Conservation (phyloP, 1,140 invertebrate genomes). For the Helicoverpa zea region DNA sequence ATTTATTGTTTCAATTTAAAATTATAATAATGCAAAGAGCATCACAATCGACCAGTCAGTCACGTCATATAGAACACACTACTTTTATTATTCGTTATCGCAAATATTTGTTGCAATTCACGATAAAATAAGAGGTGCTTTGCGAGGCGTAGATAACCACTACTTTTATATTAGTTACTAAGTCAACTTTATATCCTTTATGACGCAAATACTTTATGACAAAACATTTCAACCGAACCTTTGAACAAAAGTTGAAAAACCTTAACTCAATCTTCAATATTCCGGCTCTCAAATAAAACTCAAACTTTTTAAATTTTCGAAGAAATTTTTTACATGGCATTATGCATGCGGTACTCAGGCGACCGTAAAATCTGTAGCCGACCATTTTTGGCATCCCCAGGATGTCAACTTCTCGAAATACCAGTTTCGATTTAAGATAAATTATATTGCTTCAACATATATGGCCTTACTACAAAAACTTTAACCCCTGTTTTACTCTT, state of each 20-base stretch:
- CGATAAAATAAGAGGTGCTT: conserved; percentile 75
- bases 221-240: conserved; percentile 2
- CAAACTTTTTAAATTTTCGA: conserved; percentile 25
- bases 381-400: conserved; percentile 42
- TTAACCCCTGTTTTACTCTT: too few species aligned
- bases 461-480: too few species aligned
- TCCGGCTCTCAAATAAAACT: conserved; percentile 12
- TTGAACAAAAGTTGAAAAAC: conserved; percentile 11
- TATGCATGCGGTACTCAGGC: conserved; percentile 43
- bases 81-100: conserved; percentile 72
- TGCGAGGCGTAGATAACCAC: conserved; percentile 62
- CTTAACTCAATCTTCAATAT: conserved; percentile 17
- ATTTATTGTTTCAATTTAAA: too few species aligned
- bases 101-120: conserved; percentile 72
- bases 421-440: conserved; percentile 43
- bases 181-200: conserved; percentile 34
- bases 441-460: conserved; percentile 24
- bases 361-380: conserved; percentile 36
- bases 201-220: not conserved
- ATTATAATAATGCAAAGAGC: not conserved
- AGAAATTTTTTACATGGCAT: conserved; percentile 23
- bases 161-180: conserved; percentile 62
- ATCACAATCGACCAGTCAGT: conserved; percentile 38
- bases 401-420: conserved; percentile 39
- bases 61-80: conserved; percentile 69